Evolutionary conservation across 2,113 vertebrate species (phyloP), one percentile per base, ranked within the genome.

Genomic region (Zeus faber): DNA sequence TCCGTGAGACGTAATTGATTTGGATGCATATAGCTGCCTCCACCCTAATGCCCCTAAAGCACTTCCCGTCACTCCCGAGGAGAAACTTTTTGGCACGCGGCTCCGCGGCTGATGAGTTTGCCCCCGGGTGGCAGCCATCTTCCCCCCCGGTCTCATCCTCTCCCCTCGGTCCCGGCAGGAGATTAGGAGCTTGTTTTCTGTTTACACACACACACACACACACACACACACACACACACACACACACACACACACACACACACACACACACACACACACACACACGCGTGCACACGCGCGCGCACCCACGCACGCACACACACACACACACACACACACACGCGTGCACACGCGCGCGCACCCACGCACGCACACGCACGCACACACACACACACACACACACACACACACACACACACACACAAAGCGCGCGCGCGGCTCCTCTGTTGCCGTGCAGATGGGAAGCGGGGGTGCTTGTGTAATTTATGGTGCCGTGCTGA

Each of bases 121-220:
- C 70, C 67, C 77, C 61, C 23, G 7, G 67, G 74, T 67, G 62
- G 49, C 58, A 50, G 53, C 58, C 10, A 68, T 73, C 58, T 72
- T 67, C 67, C 65, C 62, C 62, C 76, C 66, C 10, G 58, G 53
- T 76, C 70, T 77, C 74, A 73, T 81, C 77, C 68, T 37, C 13
- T 2, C n/a, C n/a, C n/a, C n/a, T n/a, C n/a, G n/a, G 78, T 72
- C 70, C 76, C 72, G 64, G 74, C 67, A 68, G 74, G 65, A 81
- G 70, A 82, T 75, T 79, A 82, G 74, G 70, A 76, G 81, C 65
- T 77, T 76, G 72, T 74, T 80, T 72, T 77, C 71, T 80, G 68
- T 84, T 84, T 80, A 72, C 74, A 58, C 70, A 65, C 33, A 74
- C 75, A 63, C 72, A 44, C 41, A 44, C 33, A 44, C 41, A 44